Percentiles rank a stretch among this genome's conserved stretches.
These are phyloP conservation scores for Clostera curtula DNA, from an alignment of 2,888 invertebrate species.

Conservation along the genomic window DNA sequence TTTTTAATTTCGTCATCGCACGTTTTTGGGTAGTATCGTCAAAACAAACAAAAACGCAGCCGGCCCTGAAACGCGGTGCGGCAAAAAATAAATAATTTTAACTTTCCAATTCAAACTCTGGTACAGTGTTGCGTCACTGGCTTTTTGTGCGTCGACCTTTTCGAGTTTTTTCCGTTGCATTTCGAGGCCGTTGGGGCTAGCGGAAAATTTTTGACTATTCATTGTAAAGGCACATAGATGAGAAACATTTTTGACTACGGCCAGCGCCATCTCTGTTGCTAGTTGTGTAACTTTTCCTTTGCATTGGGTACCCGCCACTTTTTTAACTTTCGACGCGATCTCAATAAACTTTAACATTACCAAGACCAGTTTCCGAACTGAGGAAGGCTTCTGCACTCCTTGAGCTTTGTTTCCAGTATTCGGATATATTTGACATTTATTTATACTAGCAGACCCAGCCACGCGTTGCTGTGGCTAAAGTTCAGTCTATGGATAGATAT, in stretches of 20 bases:
- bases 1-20: constrained; percentile 1
- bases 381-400: too few species aligned
- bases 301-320: too few species aligned
- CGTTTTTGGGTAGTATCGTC: constrained; percentile 6
- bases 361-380: too few species aligned
- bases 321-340: too few species aligned
- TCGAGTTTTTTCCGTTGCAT: constrained; percentile 10
- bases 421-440: too few species aligned
- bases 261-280: constrained; percentile 38
- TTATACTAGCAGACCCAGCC: too few species aligned
- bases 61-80: constrained; percentile 10
- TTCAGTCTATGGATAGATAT: too few species aligned
- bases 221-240: constrained; percentile 1
- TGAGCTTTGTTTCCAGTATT: too few species aligned
- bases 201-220: constrained; percentile 20
- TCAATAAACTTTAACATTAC: too few species aligned
- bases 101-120: constrained; percentile 15
- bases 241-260: constrained; percentile 5
- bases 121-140: constrained; percentile 12
- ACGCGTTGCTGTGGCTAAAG: too few species aligned
- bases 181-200: constrained; percentile 11
- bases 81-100: constrained; percentile 12
- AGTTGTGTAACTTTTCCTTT: too few species aligned
- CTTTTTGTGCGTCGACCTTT: constrained; percentile 19
- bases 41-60: constrained; percentile 9